Base-by-base conservation (phyloP, 2,888 invertebrate genomes). In the Oithona nana region DNA sequence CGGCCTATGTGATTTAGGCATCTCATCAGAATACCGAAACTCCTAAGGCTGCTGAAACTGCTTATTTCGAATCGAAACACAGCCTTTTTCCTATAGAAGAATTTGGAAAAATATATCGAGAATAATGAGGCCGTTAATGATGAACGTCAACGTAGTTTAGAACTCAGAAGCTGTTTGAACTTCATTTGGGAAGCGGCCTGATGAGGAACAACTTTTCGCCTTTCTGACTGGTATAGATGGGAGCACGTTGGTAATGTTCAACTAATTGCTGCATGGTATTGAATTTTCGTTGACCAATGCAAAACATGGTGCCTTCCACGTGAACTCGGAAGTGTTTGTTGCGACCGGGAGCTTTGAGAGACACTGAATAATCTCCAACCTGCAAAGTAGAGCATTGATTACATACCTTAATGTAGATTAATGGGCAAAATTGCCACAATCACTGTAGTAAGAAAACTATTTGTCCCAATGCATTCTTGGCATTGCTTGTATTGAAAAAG, bases 241-340 rank as follows among this genome's bases (percentile, higher is more conserved):
- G 97, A 70, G 97, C 93, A 73, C 89, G 84, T 79, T 93, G 94
- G 80, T 98, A 98, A 78, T 98, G 97, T 73, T 89, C 87, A 69
- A 99, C 94, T 68, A 98, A 81, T 74, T 92, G 92, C 73, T 97
- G 94, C 71, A 99, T 79, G 64, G 88, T 84, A 70, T 87, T 84
- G 78, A 99, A 99, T 77, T 89, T 89, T 73, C 97, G 86, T 78
- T 94, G 94, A 52, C 98, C 98, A 76, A 99, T 99, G 77, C 90
- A 89, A 76, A 90, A 93, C 69, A 89, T 80, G 66, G 83, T 83
- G 68, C 86, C 86, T 73, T 89, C 89, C 66, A 93, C 92, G 75
- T 93, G 93, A 71, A 98, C 94, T 71, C 95, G 85, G 79, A 98
- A 99, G 77, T 98, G 98, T 75, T 98, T 98, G 79, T 98, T 98